Conservation (phyloP, 2,797 vertebrate genomes). For the Intellagama lesueurii region DNA sequence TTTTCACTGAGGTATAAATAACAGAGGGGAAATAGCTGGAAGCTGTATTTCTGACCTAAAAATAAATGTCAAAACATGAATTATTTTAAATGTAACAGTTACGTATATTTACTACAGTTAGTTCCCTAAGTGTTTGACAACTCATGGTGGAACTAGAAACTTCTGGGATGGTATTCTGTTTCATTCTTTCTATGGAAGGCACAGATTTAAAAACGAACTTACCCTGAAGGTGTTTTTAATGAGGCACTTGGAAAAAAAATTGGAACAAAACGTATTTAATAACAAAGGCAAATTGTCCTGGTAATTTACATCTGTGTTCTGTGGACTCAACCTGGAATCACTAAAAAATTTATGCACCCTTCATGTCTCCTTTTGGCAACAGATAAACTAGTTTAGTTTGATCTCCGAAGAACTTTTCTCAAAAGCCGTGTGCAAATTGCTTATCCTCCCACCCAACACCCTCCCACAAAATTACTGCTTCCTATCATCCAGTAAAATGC, state of each 20-base stretch:
- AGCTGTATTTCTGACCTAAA: conserved; percentile 19
- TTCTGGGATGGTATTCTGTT: conserved; percentile 46
- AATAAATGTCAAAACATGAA: conserved; percentile 6
- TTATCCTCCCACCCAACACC: conserved; percentile 6
- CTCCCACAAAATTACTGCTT: conserved; percentile 15
- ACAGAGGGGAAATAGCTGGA: conserved; percentile 2
- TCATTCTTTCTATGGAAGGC: conserved; percentile 36
- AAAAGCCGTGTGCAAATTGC: conserved; percentile 1
- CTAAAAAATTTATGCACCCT: conserved; percentile 66
- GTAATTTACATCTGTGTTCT: conserved; percentile 64
- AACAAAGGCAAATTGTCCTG: conserved; percentile 62
- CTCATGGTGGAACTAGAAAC: conserved; percentile 23
- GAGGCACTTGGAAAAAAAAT: conserved; percentile 45
- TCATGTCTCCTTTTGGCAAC: conserved; percentile 57
- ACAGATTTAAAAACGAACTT: conserved; percentile 52
- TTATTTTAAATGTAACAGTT: conserved; percentile 17
- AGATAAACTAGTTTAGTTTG: conserved; percentile 60
- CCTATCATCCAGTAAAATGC: conserved; percentile 33
- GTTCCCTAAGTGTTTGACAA: conserved; percentile 34
- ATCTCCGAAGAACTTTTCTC: conserved; percentile 44
- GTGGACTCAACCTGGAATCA: conserved; percentile 46
- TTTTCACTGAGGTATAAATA: neutral
- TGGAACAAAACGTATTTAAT: conserved; percentile 53
- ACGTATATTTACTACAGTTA: conserved; percentile 9
- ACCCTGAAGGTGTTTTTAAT: conserved; percentile 64